Conservation (phyloP, 2,888 invertebrate species). For the Tenthredo scrophulariae region DNA sequence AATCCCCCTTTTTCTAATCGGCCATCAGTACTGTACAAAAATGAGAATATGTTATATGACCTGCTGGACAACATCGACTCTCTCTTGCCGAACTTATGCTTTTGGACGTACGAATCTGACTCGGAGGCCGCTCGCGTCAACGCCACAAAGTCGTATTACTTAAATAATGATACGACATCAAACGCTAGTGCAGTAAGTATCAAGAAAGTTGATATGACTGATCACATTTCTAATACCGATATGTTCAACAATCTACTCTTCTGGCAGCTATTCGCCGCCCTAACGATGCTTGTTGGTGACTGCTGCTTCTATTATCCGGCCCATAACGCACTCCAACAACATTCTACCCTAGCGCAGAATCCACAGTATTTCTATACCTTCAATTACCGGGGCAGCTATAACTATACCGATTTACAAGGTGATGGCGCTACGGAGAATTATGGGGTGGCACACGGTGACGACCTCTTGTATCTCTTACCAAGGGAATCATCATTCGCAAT, state of each 20-base stretch:
- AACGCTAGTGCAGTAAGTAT: constrained; percentile 58
- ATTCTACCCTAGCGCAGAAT: constrained; percentile 43
- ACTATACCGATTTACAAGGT: constrained; percentile 40
- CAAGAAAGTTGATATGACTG: not conserved
- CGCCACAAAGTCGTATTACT: constrained; percentile 12
- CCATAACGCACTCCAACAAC: constrained; percentile 7
- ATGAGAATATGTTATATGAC: not conserved
- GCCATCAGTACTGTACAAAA: not conserved
- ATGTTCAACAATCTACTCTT: not conserved
- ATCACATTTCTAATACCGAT: constrained; percentile 56
- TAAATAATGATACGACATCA: constrained; percentile 30
- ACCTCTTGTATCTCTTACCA: constrained; percentile 76
- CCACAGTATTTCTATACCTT: constrained; percentile 59
- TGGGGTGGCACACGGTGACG: constrained; percentile 79
- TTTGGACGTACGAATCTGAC: not conserved
- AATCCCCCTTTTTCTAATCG: too few relatives aligned
- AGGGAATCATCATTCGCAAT: too few relatives aligned
- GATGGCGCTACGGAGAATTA: constrained; percentile 43
- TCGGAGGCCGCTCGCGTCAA: not conserved
- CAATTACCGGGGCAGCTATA: constrained; percentile 59
- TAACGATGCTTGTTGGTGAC: not conserved
- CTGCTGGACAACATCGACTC: not conserved
- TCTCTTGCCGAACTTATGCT: not conserved
- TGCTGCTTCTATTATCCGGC: not conserved
- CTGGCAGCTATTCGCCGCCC: not conserved